Evolutionary conservation across 2,888 invertebrate species (phyloP), one percentile per base, ranked within the genome.

Genomic region (Leptothorax acervorum): DNA sequence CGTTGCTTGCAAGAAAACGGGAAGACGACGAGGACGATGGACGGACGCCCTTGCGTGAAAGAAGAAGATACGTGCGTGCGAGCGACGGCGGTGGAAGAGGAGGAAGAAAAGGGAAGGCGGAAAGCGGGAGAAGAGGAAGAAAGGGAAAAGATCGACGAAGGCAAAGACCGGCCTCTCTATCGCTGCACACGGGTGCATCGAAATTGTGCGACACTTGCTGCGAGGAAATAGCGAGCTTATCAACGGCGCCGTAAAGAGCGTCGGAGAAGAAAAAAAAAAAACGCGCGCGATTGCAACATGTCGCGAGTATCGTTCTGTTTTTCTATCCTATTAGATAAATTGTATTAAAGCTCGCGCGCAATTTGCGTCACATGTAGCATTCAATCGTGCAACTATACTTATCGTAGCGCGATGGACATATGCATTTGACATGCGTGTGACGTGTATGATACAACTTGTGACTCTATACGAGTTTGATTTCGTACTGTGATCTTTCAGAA

Each of bases 151-250:
- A 11, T 51, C 15, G 57, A 70, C 18, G 18, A 39, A 66, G 53
- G 18, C 79, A 42, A 62, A 60, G 76, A 66, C 45, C 71, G 57
- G 73, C 78, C 78, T 85, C 82, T 86, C 71, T 83, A 66, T 66
- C 70, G 78, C 60, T 42, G 73, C 65, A 45, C 75, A 12, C 68
- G 66, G 15, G 39, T 70, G 68, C 74, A 11, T 39, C 62, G 63
- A 18, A 62, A 66, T 73, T 31, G 53, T 48, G 73, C 45, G 81
- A 83, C 78, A 71, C 73, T 86, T 68, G 83, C 62, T 42, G 73
- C 62, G 76, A 63, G 82, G 75, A 87, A 79, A 82, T 66, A 42
- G 23, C 66, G 57, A 42, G 48, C 73, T 87, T 82, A 84, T 85
- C 83, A 62, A 23, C 51, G 18, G 51, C 18, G 70, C 71, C 45